Evolutionary conservation across 2,797 vertebrate species (phyloP).

Genomic region (Acanthurus leucopareius): DNA sequence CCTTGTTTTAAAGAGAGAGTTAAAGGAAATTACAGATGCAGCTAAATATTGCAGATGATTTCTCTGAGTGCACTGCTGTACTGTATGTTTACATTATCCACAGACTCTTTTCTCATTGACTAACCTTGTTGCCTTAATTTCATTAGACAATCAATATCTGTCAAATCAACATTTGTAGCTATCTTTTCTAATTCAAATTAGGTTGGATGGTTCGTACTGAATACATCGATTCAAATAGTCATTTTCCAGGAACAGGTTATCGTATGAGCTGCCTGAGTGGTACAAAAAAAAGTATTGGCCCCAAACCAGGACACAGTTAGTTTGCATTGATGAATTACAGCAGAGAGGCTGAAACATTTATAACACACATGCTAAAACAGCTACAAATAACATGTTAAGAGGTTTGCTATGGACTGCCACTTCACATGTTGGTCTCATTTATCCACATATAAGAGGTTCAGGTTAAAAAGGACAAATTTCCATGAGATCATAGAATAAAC

Average conservation of each 20-base stretch:
- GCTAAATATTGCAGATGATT: constrained; percentile 1
- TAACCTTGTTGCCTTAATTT: constrained; percentile 38
- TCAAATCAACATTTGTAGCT: constrained; percentile 56
- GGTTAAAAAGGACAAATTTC: neutral
- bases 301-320: constrained; percentile 24
- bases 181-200: constrained; percentile 46
- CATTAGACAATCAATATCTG: constrained; percentile 62
- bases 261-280: constrained; percentile 29
- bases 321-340: constrained; percentile 40
- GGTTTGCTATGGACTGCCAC: neutral
- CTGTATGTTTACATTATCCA: constrained; percentile 13
- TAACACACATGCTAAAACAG: constrained; percentile 25
- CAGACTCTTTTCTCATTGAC: constrained; percentile 29
- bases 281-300: constrained; percentile 27
- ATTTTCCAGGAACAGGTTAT: constrained; percentile 46
- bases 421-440: constrained; percentile 34
- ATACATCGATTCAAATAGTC: constrained; percentile 37
- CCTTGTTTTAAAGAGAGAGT: neutral
- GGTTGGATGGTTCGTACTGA: constrained; percentile 9
- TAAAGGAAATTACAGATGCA: neutral
- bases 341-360: constrained; percentile 25
- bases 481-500: constrained; percentile 1
- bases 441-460: neutral
- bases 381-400: constrained; percentile 3
- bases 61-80: constrained; percentile 1